Base-by-base conservation (phyloP, 1,140 invertebrate genomes). In the Nasonia giraulti region DNA sequence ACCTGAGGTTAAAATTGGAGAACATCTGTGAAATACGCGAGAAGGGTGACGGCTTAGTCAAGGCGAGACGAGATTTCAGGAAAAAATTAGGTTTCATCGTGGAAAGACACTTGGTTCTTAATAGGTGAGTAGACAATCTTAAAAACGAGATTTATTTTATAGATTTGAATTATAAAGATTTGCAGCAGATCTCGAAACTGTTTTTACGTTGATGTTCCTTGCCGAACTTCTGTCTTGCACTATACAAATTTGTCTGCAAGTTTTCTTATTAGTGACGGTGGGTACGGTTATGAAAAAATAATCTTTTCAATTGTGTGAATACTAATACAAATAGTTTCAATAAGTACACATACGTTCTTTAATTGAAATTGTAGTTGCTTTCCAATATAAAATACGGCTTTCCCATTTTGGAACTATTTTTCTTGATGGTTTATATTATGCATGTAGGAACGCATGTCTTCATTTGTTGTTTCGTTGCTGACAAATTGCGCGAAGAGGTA, bases 211-310 rank as follows among this genome's bases (percentile, higher is more conserved):
- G 0, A 80, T 86, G 4, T 83, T 86, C 80, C 50, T 86, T 8
- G 50, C 37, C 5, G 81, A 86, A 80, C 73, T 86, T 20, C 2
- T 83, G 1, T 47, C 69, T 12, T 83, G 77, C 23, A 80, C 76
- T 23, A 55, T 86, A 37, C 81, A 80, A 69, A 47, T 86, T 50
- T 86, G 85, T 76, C n/a, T 83, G 12, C 85, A 86, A 83, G 50
- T 27, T 4, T 86, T 75, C 69, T 0, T 86, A 2, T 14, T 86
- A 47, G 44, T 80, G 27, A 68, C 31, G 2, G 85, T 86, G 68
- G 83, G 81, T 80, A 27, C 27, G 23, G n/a, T 69, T 27, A 69
- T 0, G 23, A 69, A 69, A 69, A 27, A 7, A 69, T 27, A 12
- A 55, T 5, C 17, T 17, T 55, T 17, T 55, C 27, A 27, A 23